These are phyloP conservation scores for Catalaphyllia jardinei DNA, from an alignment of 64 coral and sea anemone genomes.

Conservation along the genomic window DNA sequence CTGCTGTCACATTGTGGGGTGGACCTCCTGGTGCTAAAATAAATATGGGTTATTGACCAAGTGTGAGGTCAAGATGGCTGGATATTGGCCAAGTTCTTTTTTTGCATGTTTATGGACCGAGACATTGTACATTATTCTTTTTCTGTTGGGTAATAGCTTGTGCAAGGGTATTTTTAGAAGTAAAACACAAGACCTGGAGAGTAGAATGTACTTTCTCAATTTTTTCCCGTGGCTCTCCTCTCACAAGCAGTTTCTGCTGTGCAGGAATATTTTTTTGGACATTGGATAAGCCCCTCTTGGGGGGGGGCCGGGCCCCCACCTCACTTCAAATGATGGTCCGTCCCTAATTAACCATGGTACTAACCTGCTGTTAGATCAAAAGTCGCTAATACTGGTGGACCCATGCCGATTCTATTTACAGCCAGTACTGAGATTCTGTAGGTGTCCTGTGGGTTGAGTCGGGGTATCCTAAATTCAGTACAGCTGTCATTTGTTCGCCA, in stretches of 20 bases:
- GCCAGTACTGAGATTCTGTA: slow-evolving; percentile 77
- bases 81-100: too few species aligned
- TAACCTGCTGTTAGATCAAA: slow-evolving; percentile 77
- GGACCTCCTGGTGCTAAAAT: slow-evolving; percentile 49
- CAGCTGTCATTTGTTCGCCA: slow-evolving; percentile 36
- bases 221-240: too few species aligned
- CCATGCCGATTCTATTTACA: slow-evolving; percentile 63
- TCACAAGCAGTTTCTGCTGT: too few species aligned
- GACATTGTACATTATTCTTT: too few species aligned
- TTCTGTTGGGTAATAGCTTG: too few species aligned
- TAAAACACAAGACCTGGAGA: too few species aligned
- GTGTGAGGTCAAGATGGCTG: too few species aligned
- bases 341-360: neutral
- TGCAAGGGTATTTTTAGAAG: too few species aligned
- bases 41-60: too few species aligned
- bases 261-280: neutral
- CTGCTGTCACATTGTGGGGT: slow-evolving; percentile 56
- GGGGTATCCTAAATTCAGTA: slow-evolving; percentile 34
- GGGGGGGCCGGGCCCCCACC: too few species aligned
- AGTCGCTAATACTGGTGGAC: slow-evolving; percentile 62
- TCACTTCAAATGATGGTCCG: neutral
- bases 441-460: slow-evolving; percentile 36
- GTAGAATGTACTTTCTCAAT: too few species aligned
- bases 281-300: neutral
- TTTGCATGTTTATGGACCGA: too few species aligned